Evolutionary conservation across 2,797 vertebrate species (phyloP).

Genomic region (Discoglossus pictus): DNA sequence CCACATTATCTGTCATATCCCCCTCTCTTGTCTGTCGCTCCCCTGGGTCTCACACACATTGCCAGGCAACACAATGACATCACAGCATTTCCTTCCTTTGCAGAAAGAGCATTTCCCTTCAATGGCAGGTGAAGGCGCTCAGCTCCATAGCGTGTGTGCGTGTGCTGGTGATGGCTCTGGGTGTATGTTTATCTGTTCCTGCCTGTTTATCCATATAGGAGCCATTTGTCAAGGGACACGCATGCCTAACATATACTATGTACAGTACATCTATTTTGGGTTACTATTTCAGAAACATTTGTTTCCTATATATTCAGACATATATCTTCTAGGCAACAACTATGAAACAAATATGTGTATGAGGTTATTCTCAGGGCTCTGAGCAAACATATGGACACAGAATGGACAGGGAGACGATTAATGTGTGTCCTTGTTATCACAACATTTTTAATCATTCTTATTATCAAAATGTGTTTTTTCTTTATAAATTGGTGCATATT

Average conservation of each 20-base stretch:
- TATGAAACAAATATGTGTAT: no score
- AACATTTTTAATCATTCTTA: no score
- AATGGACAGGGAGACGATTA: no score
- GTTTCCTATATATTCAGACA: slow-evolving; percentile 21
- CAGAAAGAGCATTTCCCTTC: slow-evolving; percentile 26
- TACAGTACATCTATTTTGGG: slow-evolving; percentile 28
- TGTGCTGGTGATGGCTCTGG: slow-evolving; percentile 15
- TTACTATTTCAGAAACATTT: not conserved
- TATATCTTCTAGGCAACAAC: not conserved
- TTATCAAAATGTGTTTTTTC: no score
- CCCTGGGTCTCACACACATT: slow-evolving; percentile 19
- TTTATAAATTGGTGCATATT: no score
- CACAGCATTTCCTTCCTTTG: slow-evolving; percentile 45
- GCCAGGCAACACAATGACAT: slow-evolving; percentile 35
- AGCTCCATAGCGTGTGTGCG: not conserved
- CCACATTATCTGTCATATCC: slow-evolving; percentile 6
- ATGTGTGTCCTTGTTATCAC: no score
- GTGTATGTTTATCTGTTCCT: slow-evolving; percentile 27
- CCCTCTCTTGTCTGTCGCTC: slow-evolving; percentile 1
- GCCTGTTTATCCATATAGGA: slow-evolving; percentile 17
- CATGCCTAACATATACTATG: not conserved
- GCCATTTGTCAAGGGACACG: slow-evolving; percentile 7
- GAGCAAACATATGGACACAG: not conserved
- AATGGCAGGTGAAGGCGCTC: slow-evolving; percentile 28
- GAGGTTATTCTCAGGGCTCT: not conserved